These are phyloP conservation scores for Agrotis exclamationis DNA, from an alignment of 2,888 invertebrate species.

Conservation along the genomic window DNA sequence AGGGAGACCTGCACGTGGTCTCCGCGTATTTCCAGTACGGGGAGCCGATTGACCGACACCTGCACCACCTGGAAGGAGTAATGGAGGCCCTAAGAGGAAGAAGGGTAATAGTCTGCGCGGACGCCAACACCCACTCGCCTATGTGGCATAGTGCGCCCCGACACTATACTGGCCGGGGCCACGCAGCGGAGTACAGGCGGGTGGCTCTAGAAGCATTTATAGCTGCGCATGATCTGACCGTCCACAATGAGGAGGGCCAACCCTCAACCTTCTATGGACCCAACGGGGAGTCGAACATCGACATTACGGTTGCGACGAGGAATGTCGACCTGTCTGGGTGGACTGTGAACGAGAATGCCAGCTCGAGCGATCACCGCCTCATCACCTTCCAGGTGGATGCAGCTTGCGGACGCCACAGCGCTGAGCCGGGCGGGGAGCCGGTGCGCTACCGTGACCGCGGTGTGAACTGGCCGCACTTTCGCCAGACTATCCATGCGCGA, in stretches of 20 bases:
- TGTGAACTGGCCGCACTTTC: constrained; percentile 22
- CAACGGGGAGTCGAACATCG: constrained; percentile 61
- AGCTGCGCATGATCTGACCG: background rate
- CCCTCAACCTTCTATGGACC: constrained; percentile 42
- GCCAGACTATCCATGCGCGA: background rate
- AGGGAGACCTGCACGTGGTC: background rate
- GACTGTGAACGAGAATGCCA: constrained; percentile 29
- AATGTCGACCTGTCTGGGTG: background rate
- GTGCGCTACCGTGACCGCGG: constrained; percentile 13
- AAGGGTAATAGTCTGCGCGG: constrained; percentile 40
- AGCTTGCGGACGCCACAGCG: rapidly evolving
- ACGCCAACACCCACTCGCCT: constrained; percentile 67
- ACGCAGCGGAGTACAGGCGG: background rate
- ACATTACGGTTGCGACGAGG: constrained; percentile 54
- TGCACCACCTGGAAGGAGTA: constrained; percentile 47
- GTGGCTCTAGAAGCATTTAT: background rate
- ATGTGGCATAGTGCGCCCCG: constrained; percentile 55
- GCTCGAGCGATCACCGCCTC: constrained; percentile 54
- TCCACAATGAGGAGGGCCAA: constrained; percentile 8
- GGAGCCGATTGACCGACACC: background rate
- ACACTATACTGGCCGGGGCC: constrained; percentile 59
- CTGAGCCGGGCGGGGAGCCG: background rate
- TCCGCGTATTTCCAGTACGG: constrained; percentile 25
- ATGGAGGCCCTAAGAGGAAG: constrained; percentile 33
- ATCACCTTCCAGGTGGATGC: constrained; percentile 31